A percentile compares a stretch with the other conserved stretches of the same genome.
phyloP scores from a whole-genome alignment of 1,140 invertebrate genomes.

The Pogonognathellus flavescens region DNA sequence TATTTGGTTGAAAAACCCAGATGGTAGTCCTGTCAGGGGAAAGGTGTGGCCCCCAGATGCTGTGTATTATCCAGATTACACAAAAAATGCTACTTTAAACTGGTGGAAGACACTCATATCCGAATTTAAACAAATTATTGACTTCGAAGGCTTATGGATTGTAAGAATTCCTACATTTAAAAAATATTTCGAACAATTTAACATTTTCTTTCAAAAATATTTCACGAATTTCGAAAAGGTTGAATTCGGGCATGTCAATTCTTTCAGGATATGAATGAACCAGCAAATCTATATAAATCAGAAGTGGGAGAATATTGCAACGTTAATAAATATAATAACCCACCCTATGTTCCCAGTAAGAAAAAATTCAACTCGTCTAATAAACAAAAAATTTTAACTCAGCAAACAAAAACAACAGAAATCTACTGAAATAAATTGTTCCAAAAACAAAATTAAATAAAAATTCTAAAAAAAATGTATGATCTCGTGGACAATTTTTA shows the following conservation, averaged over 20 bases:
- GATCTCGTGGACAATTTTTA: background rate
- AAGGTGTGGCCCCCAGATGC: slow-evolving; percentile 69
- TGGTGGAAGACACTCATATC: slow-evolving; percentile 48
- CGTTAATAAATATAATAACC: slow-evolving; percentile 59
- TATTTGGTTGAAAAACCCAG: slow-evolving; percentile 63
- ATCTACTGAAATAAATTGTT: too few species aligned
- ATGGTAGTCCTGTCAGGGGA: slow-evolving; percentile 60
- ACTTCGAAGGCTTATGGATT: slow-evolving; percentile 63
- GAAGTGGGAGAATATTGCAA: slow-evolving; percentile 62
- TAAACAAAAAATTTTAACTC: too few species aligned
- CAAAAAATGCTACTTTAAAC: slow-evolving; percentile 36
- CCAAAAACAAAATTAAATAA: background rate
- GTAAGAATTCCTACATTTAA: slow-evolving; percentile 33
- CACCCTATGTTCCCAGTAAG: slow-evolving; percentile 63
- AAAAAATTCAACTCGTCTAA: too few species aligned
- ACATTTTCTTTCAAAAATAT: background rate
- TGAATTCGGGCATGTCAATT: too few species aligned
- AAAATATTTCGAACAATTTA: too few species aligned
- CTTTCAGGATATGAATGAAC: slow-evolving; percentile 72
- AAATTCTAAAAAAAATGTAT: background rate
- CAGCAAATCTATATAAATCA: slow-evolving; percentile 70
- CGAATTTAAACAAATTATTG: slow-evolving; percentile 59
- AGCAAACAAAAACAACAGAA: too few species aligned
- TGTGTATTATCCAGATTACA: slow-evolving; percentile 47
- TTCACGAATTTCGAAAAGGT: too few species aligned